Evolutionary conservation across 2,113 vertebrate species (phyloP).

Genomic region (Seriola rivoliana): DNA sequence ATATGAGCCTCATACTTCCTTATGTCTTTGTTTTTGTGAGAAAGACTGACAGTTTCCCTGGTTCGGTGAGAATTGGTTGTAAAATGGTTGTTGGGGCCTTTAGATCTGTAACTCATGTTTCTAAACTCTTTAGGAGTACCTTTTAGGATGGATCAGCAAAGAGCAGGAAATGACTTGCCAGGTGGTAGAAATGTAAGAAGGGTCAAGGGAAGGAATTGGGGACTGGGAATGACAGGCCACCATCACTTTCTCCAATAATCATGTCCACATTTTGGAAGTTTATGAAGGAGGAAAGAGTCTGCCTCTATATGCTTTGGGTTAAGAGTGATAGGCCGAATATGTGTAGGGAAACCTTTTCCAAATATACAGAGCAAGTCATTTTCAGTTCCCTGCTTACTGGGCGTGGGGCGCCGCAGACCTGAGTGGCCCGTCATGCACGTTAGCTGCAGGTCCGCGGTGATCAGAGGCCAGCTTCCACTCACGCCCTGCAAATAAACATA

Average conservation of each 20-base stretch:
- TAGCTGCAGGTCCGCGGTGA: slow-evolving; percentile 30
- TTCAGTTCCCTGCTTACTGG: slow-evolving; percentile 35
- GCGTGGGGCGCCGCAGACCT: slow-evolving; percentile 16
- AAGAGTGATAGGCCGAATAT: slow-evolving; percentile 41
- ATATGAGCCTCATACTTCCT: slow-evolving; percentile 29
- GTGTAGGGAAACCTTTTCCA: slow-evolving; percentile 55
- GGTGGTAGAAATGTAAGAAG: slow-evolving; percentile 23
- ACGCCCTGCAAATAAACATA: slow-evolving; percentile 63
- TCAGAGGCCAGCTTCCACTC: slow-evolving; percentile 48
- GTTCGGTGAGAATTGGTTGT: neutral
- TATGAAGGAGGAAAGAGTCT: slow-evolving; percentile 54
- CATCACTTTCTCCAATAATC: slow-evolving; percentile 51
- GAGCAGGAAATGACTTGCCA: slow-evolving; percentile 47
- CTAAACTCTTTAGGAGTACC: slow-evolving; percentile 23
- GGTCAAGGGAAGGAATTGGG: slow-evolving; percentile 23
- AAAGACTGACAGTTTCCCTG: slow-evolving; percentile 38
- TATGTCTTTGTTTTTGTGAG: slow-evolving; percentile 10
- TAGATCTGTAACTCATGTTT: slow-evolving; percentile 26
- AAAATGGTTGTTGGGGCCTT: slow-evolving; percentile 21
- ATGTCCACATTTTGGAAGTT: slow-evolving; percentile 57
- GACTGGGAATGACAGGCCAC: slow-evolving; percentile 16
- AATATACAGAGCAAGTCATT: slow-evolving; percentile 55
- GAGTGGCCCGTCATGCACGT: slow-evolving; percentile 1
- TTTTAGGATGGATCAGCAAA: slow-evolving; percentile 26
- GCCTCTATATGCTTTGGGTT: slow-evolving; percentile 31